Base-by-base conservation (phyloP, 1,140 invertebrate species). In the Euborellia annulipes region DNA sequence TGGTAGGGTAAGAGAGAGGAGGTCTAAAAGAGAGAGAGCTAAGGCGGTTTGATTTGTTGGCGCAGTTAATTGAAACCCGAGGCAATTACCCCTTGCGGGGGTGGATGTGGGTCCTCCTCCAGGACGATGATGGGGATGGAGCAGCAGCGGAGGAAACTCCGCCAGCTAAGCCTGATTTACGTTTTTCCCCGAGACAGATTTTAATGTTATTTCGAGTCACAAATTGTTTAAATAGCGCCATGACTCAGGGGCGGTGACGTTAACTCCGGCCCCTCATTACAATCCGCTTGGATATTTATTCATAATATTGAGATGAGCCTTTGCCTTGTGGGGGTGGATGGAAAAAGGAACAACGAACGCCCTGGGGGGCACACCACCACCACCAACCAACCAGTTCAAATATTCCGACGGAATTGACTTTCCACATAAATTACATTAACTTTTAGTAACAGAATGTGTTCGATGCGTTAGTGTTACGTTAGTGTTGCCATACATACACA, bases 201-300 rank as follows among this genome's bases (percentile, higher is more conserved):
- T 66, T 64, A 64, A 64, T 64, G 64, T 62, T 65, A 64, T 66
- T 65, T 66, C 64, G 57, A 64, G 58, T 66, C 64, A 65, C 64
- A 66, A 66, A 66, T 66, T 66, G 63, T 63, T 65, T 65, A 64
- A 66, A 65, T 66, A 63, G 64, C 61, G 54, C 61, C 62, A 63
- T 65, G 62, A 64, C 57, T 66, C 64, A 66, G 56, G n/a, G 55
- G 57, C 55, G 46, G 48, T 56, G 63, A 64, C 63, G 62, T 57
- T 65, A 64, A 66, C 61, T 62, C 62, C 60, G 55, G 56, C n/a
- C n/a, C n/a, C 64, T 65, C 64, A 66, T 65, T 66, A 65, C 62
- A 59, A 59, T 60, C 55, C 49, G n/a, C 45, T 46, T 14, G 41
- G 49, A 50, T 50, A 50, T 50, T 50, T 50, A 50, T 50, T 50